A percentile compares a stretch with the other conserved stretches of the same genome.
Evolutionary conservation across 2,113 vertebrate genomes (phyloP).

Genomic region (Otocyon megalotis): DNA sequence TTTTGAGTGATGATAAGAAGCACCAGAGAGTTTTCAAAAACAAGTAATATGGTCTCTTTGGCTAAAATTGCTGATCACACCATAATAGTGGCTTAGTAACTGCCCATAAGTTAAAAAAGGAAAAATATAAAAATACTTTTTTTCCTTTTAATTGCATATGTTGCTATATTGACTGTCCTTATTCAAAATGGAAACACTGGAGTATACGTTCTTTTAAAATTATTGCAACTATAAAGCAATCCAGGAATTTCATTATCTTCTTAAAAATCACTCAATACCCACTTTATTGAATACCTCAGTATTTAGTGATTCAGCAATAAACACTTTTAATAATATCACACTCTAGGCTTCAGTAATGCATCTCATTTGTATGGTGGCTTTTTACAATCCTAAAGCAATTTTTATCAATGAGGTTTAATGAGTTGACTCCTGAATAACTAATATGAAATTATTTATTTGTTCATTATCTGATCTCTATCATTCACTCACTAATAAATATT

Average conservation of each 20-base stretch:
- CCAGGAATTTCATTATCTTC: background rate
- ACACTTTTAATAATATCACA: background rate
- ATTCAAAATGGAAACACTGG: slow-evolving; percentile 64
- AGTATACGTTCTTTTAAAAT: slow-evolving; percentile 63
- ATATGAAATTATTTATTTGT: background rate
- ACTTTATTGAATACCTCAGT: slow-evolving; percentile 11
- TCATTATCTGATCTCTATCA: slow-evolving; percentile 14
- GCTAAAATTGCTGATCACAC: slow-evolving; percentile 62
- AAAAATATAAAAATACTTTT: slow-evolving; percentile 51
- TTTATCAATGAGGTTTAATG: slow-evolving; percentile 29
- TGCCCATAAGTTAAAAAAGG: background rate
- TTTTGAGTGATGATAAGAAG: slow-evolving; percentile 75
- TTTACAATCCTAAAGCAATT: background rate
- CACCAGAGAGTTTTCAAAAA: slow-evolving; percentile 77
- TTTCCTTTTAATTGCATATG: slow-evolving; percentile 46
- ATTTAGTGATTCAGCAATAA: background rate
- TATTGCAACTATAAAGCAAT: slow-evolving; percentile 64
- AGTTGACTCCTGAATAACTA: background rate
- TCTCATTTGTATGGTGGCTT: background rate
- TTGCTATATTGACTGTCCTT: background rate
- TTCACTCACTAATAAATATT: slow-evolving; percentile 40
- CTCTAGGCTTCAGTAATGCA: background rate
- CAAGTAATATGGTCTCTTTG: slow-evolving; percentile 59
- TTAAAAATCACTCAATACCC: slow-evolving; percentile 38
- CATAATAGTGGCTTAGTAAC: slow-evolving; percentile 50